Evolutionary conservation across 2,888 invertebrate genomes (phyloP).

Genomic region (Poecilobothrus nobilitatus): DNA sequence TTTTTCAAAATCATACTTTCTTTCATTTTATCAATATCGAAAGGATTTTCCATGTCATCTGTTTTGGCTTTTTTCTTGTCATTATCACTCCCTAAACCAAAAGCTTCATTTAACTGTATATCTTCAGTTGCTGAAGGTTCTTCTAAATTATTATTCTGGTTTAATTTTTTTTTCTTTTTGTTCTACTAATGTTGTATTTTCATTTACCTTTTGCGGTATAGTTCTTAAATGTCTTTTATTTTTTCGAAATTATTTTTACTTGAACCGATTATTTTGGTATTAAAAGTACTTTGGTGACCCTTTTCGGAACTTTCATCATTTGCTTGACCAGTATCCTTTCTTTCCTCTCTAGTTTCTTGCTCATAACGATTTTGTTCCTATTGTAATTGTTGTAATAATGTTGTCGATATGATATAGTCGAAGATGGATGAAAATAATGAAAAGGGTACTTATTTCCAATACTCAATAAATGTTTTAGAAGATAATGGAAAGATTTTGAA

Average conservation of each 20-base stretch:
- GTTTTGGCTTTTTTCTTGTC: conserved; percentile 50
- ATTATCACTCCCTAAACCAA: conserved; percentile 67
- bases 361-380: conserved; percentile 47
- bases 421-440: no score
- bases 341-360: conserved; percentile 49
- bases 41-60: conserved; percentile 67
- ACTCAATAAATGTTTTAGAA: no score
- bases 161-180: conserved; percentile 64
- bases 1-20: conserved; percentile 44
- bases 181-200: conserved; percentile 56
- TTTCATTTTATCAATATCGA: conserved; percentile 76
- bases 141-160: conserved; percentile 71
- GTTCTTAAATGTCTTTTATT: conserved; percentile 44
- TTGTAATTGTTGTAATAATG: no score
- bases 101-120: conserved; percentile 79
- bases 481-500: no score
- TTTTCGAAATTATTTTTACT: conserved; percentile 41
- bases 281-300: conserved; percentile 56
- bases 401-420: no score
- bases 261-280: conserved; percentile 37
- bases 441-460: no score
- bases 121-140: conserved; percentile 74
- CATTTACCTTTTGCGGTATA: conserved; percentile 66
- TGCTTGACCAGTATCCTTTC: conserved; percentile 63
- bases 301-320: conserved; percentile 56